These are phyloP conservation scores for Adoxophyes honmai DNA, from an alignment of 1,140 invertebrate species.

Conservation along the genomic window DNA sequence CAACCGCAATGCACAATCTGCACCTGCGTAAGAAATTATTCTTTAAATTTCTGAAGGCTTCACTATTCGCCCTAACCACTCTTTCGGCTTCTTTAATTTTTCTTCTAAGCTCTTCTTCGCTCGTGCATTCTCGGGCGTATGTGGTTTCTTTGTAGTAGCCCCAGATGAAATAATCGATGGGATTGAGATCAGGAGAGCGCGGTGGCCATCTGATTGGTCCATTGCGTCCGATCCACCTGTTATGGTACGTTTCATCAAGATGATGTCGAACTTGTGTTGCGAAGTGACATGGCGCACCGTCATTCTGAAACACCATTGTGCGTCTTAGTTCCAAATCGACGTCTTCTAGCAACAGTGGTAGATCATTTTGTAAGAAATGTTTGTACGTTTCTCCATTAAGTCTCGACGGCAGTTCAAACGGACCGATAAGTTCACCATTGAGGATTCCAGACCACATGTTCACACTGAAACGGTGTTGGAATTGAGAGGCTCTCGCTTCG, in stretches of 20 bases:
- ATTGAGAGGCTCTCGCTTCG: conserved; percentile 35
- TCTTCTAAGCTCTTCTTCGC: neutral
- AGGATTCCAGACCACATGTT: conserved; percentile 51
- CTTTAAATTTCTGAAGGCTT: neutral
- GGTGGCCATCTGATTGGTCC: conserved; percentile 47
- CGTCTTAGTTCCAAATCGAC: conserved; percentile 26
- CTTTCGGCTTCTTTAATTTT: neutral
- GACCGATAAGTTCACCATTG: conserved; percentile 34
- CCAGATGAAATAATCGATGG: conserved; percentile 55
- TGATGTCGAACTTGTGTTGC: conserved; percentile 17
- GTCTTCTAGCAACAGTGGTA: conserved; percentile 35
- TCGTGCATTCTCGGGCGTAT: conserved; percentile 18
- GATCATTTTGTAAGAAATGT: conserved; percentile 37
- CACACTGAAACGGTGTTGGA: conserved; percentile 52
- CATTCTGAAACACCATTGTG: conserved; percentile 20
- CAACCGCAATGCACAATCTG: neutral
- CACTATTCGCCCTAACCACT: neutral
- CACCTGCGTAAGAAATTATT: conserved; percentile 1
- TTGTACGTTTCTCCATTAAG: conserved; percentile 34
- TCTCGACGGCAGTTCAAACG: conserved; percentile 34
- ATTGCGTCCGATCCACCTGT: conserved; percentile 51
- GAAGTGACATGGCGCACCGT: conserved; percentile 40
- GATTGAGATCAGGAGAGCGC: conserved; percentile 50
- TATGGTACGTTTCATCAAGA: conserved; percentile 34
- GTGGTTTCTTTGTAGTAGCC: conserved; percentile 39